Conservation (phyloP, 2,113 vertebrate genomes). For the Chamaetylas fuelleborni region DNA sequence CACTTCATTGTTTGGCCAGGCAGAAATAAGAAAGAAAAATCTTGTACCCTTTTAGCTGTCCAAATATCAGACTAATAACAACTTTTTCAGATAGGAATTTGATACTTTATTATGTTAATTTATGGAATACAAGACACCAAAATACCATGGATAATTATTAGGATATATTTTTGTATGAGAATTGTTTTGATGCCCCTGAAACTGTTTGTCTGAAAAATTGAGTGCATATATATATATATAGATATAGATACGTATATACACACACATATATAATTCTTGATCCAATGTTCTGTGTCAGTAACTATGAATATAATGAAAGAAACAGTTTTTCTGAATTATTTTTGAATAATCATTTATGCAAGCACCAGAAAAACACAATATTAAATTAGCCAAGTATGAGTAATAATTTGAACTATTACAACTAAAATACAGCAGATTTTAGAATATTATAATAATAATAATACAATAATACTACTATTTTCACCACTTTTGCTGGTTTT, state of each 20-base stretch:
- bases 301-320: background rate
- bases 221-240: too few relatives aligned
- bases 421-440: background rate
- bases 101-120: background rate
- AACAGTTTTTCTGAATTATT: background rate
- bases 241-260: too few relatives aligned
- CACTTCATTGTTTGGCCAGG: background rate
- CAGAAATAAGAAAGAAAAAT: background rate
- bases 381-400: background rate
- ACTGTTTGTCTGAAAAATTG: background rate
- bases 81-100: background rate
- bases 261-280: background rate
- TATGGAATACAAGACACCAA: background rate
- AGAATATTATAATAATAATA: background rate
- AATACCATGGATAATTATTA: background rate
- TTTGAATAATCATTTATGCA: background rate
- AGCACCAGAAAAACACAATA: background rate
- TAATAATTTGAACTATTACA: background rate
- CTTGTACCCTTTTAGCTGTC: background rate
- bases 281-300: rapidly evolving
- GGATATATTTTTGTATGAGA: background rate
- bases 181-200: background rate
- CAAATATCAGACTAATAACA: background rate
- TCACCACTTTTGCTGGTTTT: background rate
- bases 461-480: background rate